A percentile compares a stretch with the other conserved stretches of the same genome.
Evolutionary conservation across 2,888 invertebrate species (phyloP).

Genomic region (Heteropelma amictum): DNA sequence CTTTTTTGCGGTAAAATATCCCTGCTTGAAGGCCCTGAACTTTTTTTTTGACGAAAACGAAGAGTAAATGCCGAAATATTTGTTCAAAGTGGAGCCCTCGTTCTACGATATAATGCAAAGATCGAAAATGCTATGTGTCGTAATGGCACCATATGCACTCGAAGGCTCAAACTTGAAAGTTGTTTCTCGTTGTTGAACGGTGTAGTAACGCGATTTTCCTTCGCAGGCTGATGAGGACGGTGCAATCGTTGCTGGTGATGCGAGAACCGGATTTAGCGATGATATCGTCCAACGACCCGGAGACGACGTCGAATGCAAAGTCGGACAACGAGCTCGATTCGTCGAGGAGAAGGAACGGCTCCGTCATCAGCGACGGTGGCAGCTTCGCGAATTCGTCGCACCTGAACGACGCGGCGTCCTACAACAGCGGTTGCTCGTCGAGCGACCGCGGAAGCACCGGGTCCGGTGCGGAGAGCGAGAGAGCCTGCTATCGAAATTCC

Average conservation of each 20-base stretch:
- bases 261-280: conserved; percentile 82
- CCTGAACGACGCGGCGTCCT: conserved; percentile 55
- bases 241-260: conserved; percentile 83
- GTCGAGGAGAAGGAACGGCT: conserved; percentile 55
- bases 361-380: no score
- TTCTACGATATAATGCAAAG: no score
- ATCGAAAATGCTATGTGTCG: no score
- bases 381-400: conserved; percentile 64
- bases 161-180: no score
- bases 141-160: no score
- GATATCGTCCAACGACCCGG: conserved; percentile 59
- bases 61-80: no score
- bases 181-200: no score
- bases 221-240: conserved; percentile 82
- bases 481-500: conserved; percentile 56
- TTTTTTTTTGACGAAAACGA: no score
- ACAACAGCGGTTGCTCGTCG: conserved; percentile 56
- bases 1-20: no score
- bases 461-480: conserved; percentile 60
- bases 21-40: no score
- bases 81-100: no score
- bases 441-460: conserved; percentile 63
- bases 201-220: no score
- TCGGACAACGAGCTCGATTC: conserved; percentile 35
- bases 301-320: conserved; percentile 33